A percentile compares a stretch with the other conserved stretches of the same genome.
Conservation (phyloP, 2,888 invertebrate genomes). For the Phaonia tiefii region DNA sequence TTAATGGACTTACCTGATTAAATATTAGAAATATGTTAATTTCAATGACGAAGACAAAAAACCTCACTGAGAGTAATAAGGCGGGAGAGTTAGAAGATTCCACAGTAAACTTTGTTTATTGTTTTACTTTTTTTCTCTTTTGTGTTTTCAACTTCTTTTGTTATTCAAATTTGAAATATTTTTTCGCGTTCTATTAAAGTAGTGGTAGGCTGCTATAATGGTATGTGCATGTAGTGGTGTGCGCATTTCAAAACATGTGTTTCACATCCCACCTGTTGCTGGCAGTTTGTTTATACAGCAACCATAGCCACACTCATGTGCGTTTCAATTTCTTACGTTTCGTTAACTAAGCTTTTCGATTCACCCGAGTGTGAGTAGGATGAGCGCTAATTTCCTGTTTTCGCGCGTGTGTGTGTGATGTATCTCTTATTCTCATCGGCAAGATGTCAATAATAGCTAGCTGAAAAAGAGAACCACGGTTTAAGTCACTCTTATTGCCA, state of each 20-base stretch:
- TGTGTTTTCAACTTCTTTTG: neutral
- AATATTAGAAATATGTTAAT: neutral
- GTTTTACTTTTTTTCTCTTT: neutral
- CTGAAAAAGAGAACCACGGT: constrained; percentile 24
- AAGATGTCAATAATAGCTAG: neutral
- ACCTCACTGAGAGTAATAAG: neutral
- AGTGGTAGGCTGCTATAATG: neutral
- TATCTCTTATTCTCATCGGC: constrained; percentile 34
- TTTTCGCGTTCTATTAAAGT: neutral
- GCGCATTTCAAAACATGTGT: constrained; percentile 31
- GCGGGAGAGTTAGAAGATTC: constrained; percentile 11
- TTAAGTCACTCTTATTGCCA: neutral
- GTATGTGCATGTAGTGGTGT: constrained; percentile 12
- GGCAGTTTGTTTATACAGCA: neutral
- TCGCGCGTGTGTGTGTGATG: neutral
- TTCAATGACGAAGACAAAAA: neutral
- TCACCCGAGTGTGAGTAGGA: neutral
- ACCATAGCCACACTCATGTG: neutral
- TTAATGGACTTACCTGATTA: neutral
- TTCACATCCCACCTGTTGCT: constrained; percentile 64
- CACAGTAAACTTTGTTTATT: constrained; percentile 21
- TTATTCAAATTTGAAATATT: constrained; percentile 17
- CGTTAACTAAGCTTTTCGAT: constrained; percentile 1
- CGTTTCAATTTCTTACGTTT: constrained; percentile 11
- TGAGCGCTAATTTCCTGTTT: constrained; percentile 22